phyloP scores from a whole-genome alignment of 2,888 invertebrate genomes.

The Tipula vernalis region DNA sequence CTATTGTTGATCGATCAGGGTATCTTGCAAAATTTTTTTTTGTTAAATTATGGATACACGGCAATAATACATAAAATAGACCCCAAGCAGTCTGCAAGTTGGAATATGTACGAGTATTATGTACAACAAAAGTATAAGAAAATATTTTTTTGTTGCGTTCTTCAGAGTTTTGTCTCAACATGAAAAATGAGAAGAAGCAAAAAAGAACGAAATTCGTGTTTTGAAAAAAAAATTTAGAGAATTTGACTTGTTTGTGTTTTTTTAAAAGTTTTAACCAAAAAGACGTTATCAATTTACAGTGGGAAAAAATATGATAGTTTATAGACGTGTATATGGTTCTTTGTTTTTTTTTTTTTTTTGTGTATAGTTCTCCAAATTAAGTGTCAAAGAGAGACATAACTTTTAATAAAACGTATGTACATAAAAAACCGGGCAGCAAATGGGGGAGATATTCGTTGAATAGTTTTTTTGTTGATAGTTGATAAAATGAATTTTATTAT shows the following conservation, averaged over 20 bases:
- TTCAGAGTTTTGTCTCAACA: background rate
- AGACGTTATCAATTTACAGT: background rate
- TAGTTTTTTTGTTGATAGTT: background rate
- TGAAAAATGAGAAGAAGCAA: background rate
- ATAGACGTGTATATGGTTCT: background rate
- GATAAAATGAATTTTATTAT: background rate
- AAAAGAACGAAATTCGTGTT: background rate
- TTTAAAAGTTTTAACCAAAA: background rate
- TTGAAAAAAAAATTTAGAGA: background rate
- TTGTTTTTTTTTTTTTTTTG: background rate
- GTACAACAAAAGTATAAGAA: background rate
- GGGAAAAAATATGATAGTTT: constrained; percentile 4
- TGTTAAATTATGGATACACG: background rate
- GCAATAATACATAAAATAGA: background rate
- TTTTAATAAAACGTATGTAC: background rate
- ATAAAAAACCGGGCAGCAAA: background rate
- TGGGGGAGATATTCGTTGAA: background rate
- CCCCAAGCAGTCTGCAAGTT: background rate
- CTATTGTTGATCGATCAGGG: background rate
- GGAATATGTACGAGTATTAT: background rate
- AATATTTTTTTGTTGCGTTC: background rate
- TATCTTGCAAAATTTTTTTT: background rate
- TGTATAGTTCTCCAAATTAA: background rate
- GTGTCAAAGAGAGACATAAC: background rate
- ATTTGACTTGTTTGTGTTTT: background rate